phyloP scores from a whole-genome alignment of 2,113 vertebrate species.

The Tragelaphus imberbis region DNA sequence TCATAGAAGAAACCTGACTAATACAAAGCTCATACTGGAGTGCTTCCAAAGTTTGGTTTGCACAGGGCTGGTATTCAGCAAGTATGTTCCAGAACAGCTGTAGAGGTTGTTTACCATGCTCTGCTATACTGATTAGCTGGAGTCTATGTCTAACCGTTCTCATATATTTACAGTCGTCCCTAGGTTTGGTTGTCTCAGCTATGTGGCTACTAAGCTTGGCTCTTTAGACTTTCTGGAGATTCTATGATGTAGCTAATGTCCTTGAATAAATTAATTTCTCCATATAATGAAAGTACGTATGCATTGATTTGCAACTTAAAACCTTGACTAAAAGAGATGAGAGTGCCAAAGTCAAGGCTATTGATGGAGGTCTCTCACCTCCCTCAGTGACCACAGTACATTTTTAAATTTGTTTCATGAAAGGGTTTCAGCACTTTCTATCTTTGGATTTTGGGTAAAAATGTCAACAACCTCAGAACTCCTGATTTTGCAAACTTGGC shows the following conservation, averaged over 20 bases:
- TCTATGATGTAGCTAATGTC: neutral
- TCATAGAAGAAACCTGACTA: neutral
- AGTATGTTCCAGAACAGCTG: neutral
- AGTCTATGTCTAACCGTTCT: neutral
- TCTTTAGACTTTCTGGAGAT: neutral
- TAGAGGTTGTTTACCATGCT: neutral
- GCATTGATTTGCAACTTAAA: neutral
- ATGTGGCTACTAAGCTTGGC: neutral
- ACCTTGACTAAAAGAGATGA: neutral
- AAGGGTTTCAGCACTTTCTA: neutral
- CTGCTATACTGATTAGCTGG: neutral
- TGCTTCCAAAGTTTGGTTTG: neutral
- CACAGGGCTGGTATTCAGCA: neutral
- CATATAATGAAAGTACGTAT: neutral
- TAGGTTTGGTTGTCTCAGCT: neutral
- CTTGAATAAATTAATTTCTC: neutral
- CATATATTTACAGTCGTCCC: neutral
- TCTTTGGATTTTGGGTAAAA: conserved; percentile 33
- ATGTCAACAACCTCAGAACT: conserved; percentile 5
- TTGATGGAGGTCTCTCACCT: neutral
- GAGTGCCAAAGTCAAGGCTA: neutral
- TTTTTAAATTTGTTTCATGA: neutral
- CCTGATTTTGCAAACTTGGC: neutral
- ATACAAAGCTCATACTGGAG: neutral
- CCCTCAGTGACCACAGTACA: neutral